These are phyloP conservation scores for Caradrina clavipalpis DNA, from an alignment of 2,888 invertebrate species.

Conservation along the genomic window DNA sequence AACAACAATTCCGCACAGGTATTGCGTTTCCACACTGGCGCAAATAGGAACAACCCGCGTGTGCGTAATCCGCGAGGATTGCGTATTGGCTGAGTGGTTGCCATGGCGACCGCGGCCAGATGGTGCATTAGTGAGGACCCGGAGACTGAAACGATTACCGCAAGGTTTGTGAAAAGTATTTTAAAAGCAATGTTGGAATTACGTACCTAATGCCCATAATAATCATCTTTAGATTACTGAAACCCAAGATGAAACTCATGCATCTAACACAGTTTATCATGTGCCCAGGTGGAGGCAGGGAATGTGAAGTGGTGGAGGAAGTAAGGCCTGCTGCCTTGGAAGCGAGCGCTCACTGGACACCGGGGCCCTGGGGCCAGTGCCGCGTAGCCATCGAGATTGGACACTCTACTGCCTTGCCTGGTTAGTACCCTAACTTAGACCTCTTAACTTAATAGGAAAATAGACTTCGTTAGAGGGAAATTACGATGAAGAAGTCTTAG, in stretches of 20 bases:
- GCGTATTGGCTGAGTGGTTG: slow-evolving; percentile 90
- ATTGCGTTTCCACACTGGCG: slow-evolving; percentile 76
- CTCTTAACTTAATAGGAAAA: background rate
- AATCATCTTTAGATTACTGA: background rate
- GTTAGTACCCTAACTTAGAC: slow-evolving; percentile 52
- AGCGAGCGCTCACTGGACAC: slow-evolving; percentile 90
- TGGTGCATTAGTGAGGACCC: slow-evolving; percentile 86
- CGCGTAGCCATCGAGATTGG: slow-evolving; percentile 84
- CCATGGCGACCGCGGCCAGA: slow-evolving; percentile 90
- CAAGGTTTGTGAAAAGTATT: slow-evolving; percentile 76
- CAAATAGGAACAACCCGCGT: slow-evolving; percentile 83
- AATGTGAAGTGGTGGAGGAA: slow-evolving; percentile 87
- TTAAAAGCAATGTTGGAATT: background rate
- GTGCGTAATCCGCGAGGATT: slow-evolving; percentile 90
- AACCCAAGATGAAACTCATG: background rate
- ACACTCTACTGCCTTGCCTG: slow-evolving; percentile 70
- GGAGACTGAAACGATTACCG: slow-evolving; percentile 82
- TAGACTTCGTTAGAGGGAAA: too few species aligned
- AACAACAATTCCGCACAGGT: slow-evolving; percentile 68
- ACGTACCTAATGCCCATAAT: background rate
- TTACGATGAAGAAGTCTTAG: too few species aligned
- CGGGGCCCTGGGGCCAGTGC: slow-evolving; percentile 88
- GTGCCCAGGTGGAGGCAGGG: slow-evolving; percentile 82
- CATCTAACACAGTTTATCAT: background rate
- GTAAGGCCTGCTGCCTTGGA: slow-evolving; percentile 83